Conservation (phyloP, 2,888 invertebrate genomes). For the Azorinus chamasolen region DNA sequence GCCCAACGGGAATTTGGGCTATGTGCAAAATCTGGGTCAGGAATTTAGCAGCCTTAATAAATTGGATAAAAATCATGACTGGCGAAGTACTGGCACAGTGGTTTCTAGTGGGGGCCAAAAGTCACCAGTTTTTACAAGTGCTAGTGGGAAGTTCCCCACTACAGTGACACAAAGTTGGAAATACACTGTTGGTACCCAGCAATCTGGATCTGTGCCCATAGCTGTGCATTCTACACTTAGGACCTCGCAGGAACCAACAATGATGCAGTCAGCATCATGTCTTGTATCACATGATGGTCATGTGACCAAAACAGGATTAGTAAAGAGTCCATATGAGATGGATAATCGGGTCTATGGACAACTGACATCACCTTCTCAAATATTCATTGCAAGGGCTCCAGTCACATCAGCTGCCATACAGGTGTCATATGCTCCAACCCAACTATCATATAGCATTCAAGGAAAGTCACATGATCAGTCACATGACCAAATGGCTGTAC, state of each 20-base stretch:
- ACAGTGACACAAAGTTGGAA: slow-evolving; percentile 52
- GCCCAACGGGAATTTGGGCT: slow-evolving; percentile 46
- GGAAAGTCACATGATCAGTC: slow-evolving; percentile 19
- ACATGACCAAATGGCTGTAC: slow-evolving; percentile 10
- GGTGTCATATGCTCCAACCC: background rate
- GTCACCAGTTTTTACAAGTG: background rate
- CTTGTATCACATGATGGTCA: slow-evolving; percentile 31
- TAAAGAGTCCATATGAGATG: slow-evolving; percentile 40
- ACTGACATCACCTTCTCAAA: slow-evolving; percentile 35
- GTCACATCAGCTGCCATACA: background rate
- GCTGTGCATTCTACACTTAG: slow-evolving; percentile 28
- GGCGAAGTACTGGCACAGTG: background rate
- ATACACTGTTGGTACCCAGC: slow-evolving; percentile 33
- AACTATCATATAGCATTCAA: background rate
- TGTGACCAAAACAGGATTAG: slow-evolving; percentile 11
- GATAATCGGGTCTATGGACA: slow-evolving; percentile 51
- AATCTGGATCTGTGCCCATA: slow-evolving; percentile 20
- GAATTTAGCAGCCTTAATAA: slow-evolving; percentile 10
- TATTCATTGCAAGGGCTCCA: slow-evolving; percentile 34
- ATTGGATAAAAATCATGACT: background rate
- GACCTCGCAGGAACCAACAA: slow-evolving; percentile 22
- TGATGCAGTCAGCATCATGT: background rate
- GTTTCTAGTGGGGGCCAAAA: background rate
- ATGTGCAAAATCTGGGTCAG: slow-evolving; percentile 35
- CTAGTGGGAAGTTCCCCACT: slow-evolving; percentile 9